Conservation (phyloP, 2,888 invertebrate species). For the Lasioglossum figueresi region DNA sequence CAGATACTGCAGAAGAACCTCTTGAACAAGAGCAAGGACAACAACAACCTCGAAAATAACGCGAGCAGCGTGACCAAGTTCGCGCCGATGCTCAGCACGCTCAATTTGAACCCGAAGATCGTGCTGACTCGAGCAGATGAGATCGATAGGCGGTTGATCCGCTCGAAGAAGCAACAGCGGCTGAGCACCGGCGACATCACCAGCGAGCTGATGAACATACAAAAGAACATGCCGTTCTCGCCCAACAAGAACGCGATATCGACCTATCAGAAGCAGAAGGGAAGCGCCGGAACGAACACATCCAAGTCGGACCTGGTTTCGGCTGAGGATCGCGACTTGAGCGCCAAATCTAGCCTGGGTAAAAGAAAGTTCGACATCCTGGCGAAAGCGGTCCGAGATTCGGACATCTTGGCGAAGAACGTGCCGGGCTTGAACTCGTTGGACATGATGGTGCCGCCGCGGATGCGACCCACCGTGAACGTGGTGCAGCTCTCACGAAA, state of each 20-base stretch:
- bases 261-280: constrained; percentile 77
- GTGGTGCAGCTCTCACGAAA: constrained; percentile 86
- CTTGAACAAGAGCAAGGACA: constrained; percentile 71
- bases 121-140: constrained; percentile 82
- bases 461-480: constrained; percentile 85
- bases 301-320: constrained; percentile 53
- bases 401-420: constrained; percentile 84
- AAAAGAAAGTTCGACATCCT: constrained; percentile 79
- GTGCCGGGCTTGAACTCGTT: constrained; percentile 86
- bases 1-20: constrained; percentile 77
- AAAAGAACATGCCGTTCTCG: constrained; percentile 79
- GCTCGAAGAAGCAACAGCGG: constrained; percentile 74
- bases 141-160: constrained; percentile 74
- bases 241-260: constrained; percentile 74
- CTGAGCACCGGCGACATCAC: constrained; percentile 78
- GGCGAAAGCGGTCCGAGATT: constrained; percentile 78
- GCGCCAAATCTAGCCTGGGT: constrained; percentile 66
- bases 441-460: constrained; percentile 86
- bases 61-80: constrained; percentile 75
- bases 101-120: constrained; percentile 84
- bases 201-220: constrained; percentile 79
- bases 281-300: constrained; percentile 50
- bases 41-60: constrained; percentile 70
- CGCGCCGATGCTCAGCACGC: constrained; percentile 82
- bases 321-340: constrained; percentile 61